Evolutionary conservation across 2,888 invertebrate species (phyloP).

Genomic region (Cephalotes varians): DNA sequence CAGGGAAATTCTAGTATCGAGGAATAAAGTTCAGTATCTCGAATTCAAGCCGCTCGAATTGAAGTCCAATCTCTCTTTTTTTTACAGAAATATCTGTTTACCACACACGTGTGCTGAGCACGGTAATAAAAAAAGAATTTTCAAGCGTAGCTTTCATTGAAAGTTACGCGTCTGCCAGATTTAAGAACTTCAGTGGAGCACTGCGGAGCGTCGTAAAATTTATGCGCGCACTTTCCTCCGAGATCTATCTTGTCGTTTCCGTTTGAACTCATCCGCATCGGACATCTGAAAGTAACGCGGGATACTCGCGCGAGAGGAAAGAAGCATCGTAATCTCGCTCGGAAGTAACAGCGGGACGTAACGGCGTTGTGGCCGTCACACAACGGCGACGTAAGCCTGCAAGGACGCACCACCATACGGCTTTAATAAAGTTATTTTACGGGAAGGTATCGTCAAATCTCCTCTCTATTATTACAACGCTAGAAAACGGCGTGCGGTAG

Average conservation of each 20-base stretch:
- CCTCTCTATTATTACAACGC: not conserved
- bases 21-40: conserved; percentile 18
- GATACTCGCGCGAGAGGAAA: not conserved
- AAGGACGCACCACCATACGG: not conserved
- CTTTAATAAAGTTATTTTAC: conserved; percentile 39
- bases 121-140: conserved; percentile 10
- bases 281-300: not conserved
- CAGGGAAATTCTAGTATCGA: not conserved
- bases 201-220: conserved; percentile 28
- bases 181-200: not conserved
- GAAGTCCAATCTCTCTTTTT: not conserved
- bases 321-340: not conserved
- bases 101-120: not conserved
- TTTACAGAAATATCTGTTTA: not conserved
- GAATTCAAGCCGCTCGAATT: conserved; percentile 6
- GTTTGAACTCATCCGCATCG: conserved; percentile 24
- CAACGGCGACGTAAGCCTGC: not conserved
- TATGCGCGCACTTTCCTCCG: conserved; percentile 1
- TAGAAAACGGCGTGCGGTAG: not conserved
- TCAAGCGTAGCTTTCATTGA: conserved; percentile 17
- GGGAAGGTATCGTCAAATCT: not conserved
- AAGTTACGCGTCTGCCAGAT: conserved; percentile 7
- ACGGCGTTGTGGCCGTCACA: not conserved
- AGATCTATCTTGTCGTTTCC: conserved; percentile 32
- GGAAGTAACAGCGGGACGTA: not conserved